Evolutionary conservation across 2,797 vertebrate genomes (phyloP).

Genomic region (Siniperca obscura): DNA sequence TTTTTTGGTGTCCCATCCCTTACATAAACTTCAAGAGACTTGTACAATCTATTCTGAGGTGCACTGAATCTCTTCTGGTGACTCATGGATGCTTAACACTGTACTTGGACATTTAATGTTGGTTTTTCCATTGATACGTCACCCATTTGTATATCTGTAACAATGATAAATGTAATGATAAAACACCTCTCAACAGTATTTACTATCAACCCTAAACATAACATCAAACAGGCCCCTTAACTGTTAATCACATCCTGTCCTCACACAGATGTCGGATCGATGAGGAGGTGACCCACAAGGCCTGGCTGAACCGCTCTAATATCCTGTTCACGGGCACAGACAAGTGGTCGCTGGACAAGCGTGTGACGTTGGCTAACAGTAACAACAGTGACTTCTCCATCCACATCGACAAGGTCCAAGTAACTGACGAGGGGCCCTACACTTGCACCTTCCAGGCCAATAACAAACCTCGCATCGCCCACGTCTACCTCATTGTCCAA

Average conservation of each 20-base stretch:
- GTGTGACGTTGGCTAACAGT: conserved; percentile 89
- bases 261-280: conserved; percentile 90
- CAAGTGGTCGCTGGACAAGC: conserved; percentile 92
- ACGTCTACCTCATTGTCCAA: conserved; percentile 94
- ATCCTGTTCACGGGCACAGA: conserved; percentile 93
- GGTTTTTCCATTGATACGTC: not conserved
- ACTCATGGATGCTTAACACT: not conserved
- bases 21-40: not conserved
- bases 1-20: not conserved
- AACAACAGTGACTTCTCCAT: conserved; percentile 93
- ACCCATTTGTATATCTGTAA: not conserved
- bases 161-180: conserved; percentile 1
- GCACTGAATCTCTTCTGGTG: not conserved
- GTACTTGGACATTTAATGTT: not conserved
- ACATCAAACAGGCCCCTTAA: not conserved
- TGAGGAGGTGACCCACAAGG: conserved; percentile 92
- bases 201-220: not conserved
- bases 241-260: conserved; percentile 6
- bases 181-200: not conserved
- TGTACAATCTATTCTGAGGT: not conserved
- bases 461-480: conserved; percentile 89
- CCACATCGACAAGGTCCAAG: conserved; percentile 88
- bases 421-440: conserved; percentile 92
- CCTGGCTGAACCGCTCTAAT: conserved; percentile 94
- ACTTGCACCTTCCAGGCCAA: conserved; percentile 94